These are phyloP conservation scores for Galago senegalensis DNA, from an alignment of 2,797 vertebrate species.

Conservation along the genomic window DNA sequence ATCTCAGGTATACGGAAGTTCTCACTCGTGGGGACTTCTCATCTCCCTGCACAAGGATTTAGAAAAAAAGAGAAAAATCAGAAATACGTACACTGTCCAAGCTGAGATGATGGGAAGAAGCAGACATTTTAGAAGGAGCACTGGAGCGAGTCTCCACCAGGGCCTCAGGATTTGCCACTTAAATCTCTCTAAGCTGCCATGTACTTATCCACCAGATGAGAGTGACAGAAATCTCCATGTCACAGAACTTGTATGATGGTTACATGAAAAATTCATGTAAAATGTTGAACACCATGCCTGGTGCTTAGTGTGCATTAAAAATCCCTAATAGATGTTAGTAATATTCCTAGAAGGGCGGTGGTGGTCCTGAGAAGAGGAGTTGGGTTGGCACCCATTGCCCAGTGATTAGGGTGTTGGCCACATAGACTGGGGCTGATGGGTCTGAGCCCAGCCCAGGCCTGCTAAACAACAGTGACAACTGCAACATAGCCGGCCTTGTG, in stretches of 20 bases:
- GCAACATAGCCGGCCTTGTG: too few species aligned
- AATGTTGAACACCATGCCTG: background rate
- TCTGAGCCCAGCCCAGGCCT: too few species aligned
- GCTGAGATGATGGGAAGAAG: background rate
- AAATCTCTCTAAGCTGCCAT: background rate
- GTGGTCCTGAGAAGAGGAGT: background rate
- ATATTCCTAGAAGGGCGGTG: background rate
- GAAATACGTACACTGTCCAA: background rate
- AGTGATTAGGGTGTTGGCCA: too few species aligned
- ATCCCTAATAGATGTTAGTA: background rate
- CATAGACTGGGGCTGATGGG: too few species aligned
- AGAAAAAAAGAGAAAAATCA: constrained; percentile 17
- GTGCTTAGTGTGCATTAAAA: background rate
- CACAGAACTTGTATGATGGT: background rate
- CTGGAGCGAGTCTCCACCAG: accelerated
- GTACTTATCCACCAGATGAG: background rate
- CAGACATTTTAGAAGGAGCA: background rate
- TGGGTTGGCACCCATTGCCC: too few species aligned
- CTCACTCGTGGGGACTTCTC: constrained; percentile 63
- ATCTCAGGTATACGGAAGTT: constrained; percentile 62
- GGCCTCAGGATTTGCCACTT: background rate
- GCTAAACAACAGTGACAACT: too few species aligned
- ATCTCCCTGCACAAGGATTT: constrained; percentile 36
- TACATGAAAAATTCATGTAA: background rate
- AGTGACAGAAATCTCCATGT: background rate